A percentile compares a stretch with the other conserved stretches of the same genome.
Conservation (phyloP, 2,888 invertebrate species). For the Lycaena phlaeas region DNA sequence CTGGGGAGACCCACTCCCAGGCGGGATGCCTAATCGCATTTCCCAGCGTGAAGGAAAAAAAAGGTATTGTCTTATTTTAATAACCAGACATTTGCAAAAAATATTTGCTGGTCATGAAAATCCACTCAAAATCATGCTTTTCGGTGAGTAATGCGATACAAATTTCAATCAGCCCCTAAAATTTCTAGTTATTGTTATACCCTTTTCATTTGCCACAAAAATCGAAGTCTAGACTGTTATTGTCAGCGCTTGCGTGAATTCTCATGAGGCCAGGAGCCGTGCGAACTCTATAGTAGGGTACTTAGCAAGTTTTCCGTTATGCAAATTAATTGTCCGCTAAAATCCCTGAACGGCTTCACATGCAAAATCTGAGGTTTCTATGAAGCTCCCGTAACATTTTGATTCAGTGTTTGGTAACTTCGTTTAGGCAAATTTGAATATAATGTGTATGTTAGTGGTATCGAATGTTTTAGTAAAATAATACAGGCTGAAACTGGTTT, state of each 20-base stretch:
- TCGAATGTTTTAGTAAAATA: too few relatives aligned
- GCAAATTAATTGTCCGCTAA: conserved; percentile 2
- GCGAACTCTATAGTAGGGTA: neutral
- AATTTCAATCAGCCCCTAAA: too few relatives aligned
- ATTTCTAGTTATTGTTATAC: neutral
- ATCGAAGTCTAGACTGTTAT: conserved; percentile 4
- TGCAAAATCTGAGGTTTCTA: conserved; percentile 1
- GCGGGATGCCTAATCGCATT: too few relatives aligned
- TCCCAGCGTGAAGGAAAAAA: too few relatives aligned
- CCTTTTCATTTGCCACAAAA: neutral
- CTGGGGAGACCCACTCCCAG: too few relatives aligned
- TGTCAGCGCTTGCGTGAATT: neutral
- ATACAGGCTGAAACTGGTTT: too few relatives aligned
- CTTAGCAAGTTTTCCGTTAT: conserved; percentile 1
- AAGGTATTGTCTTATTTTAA: too few relatives aligned
- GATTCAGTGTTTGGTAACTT: neutral
- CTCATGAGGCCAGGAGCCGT: neutral
- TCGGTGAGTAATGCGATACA: too few relatives aligned
- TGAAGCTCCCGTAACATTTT: neutral
- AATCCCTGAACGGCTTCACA: conserved; percentile 3
- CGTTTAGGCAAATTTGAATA: neutral
- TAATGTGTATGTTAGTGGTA: neutral
- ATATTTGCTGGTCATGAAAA: too few relatives aligned
- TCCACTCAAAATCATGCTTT: too few relatives aligned
- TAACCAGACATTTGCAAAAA: too few relatives aligned